Evolutionary conservation across 2,113 vertebrate genomes (phyloP).

Genomic region (Nothobranchius kuhntae): DNA sequence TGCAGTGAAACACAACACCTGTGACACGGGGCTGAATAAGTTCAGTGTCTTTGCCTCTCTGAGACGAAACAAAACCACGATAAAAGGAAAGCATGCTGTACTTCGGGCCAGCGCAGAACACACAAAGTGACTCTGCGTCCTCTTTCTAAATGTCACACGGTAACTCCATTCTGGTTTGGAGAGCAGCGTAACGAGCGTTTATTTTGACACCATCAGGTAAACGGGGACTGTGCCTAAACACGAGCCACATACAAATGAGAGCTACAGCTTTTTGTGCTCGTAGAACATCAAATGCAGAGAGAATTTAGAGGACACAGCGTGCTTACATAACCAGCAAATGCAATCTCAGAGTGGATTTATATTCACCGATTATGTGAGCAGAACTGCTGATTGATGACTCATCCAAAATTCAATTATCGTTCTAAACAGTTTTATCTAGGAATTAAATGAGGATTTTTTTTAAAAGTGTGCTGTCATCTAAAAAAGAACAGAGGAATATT

Average conservation of each 20-base stretch:
- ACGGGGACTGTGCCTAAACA: slow-evolving; percentile 37
- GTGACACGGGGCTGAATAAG: slow-evolving; percentile 53
- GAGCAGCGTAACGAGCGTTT: slow-evolving; percentile 61
- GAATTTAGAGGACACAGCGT: slow-evolving; percentile 53
- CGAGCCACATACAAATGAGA: slow-evolving; percentile 58
- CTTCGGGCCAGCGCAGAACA: slow-evolving; percentile 51
- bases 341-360: slow-evolving; percentile 68
- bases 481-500: slow-evolving; percentile 47
- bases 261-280: slow-evolving; percentile 22
- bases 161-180: slow-evolving; percentile 56
- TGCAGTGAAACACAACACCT: slow-evolving; percentile 61
- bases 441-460: slow-evolving; percentile 56
- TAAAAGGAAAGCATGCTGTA: slow-evolving; percentile 45
- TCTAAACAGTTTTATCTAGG: slow-evolving; percentile 66
- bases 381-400: slow-evolving; percentile 73
- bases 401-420: slow-evolving; percentile 68
- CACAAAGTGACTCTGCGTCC: slow-evolving; percentile 41
- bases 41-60: slow-evolving; percentile 51
- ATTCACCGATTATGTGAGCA: slow-evolving; percentile 66
- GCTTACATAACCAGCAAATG: slow-evolving; percentile 69
- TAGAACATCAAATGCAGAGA: slow-evolving; percentile 56
- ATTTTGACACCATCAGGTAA: slow-evolving; percentile 52
- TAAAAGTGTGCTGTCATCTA: slow-evolving; percentile 53
- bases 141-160: slow-evolving; percentile 45
- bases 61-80: slow-evolving; percentile 46